Evolutionary conservation across 2,888 invertebrate genomes (phyloP).

Genomic region (Gerris lacustris): DNA sequence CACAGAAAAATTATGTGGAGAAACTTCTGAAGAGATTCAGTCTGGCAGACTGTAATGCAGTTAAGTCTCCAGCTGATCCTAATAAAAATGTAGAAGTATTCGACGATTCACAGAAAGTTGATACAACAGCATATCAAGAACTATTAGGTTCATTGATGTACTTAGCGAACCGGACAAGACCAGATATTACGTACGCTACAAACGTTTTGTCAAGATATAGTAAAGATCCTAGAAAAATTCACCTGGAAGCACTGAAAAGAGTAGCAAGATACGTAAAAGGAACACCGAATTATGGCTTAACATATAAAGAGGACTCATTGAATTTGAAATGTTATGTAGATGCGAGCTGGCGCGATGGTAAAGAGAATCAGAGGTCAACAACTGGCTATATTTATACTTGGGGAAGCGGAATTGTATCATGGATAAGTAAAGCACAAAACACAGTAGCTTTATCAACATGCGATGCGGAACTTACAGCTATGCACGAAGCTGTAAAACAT

Average conservation of each 20-base stretch:
- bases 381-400: slow-evolving; percentile 20
- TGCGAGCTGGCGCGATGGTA: slow-evolving; percentile 19
- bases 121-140: neutral
- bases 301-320: neutral
- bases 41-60: neutral
- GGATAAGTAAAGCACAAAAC: slow-evolving; percentile 17
- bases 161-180: slow-evolving; percentile 2
- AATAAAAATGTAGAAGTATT: neutral
- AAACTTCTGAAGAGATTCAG: neutral
- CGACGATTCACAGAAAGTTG: neutral
- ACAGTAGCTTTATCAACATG: slow-evolving; percentile 14
- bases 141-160: neutral
- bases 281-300: slow-evolving; percentile 2
- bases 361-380: slow-evolving; percentile 20
- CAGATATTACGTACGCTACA: slow-evolving; percentile 12
- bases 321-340: slow-evolving; percentile 17
- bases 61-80: neutral
- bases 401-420: slow-evolving; percentile 14
- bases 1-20: neutral
- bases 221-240: neutral
- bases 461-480: slow-evolving; percentile 6
- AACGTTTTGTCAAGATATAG: slow-evolving; percentile 14
- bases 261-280: slow-evolving; percentile 16
- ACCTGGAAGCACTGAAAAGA: slow-evolving; percentile 3
- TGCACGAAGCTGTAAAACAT: neutral